These are phyloP conservation scores for Nansenia antarctica DNA, from an alignment of 2,113 vertebrate genomes.

Conservation along the genomic window DNA sequence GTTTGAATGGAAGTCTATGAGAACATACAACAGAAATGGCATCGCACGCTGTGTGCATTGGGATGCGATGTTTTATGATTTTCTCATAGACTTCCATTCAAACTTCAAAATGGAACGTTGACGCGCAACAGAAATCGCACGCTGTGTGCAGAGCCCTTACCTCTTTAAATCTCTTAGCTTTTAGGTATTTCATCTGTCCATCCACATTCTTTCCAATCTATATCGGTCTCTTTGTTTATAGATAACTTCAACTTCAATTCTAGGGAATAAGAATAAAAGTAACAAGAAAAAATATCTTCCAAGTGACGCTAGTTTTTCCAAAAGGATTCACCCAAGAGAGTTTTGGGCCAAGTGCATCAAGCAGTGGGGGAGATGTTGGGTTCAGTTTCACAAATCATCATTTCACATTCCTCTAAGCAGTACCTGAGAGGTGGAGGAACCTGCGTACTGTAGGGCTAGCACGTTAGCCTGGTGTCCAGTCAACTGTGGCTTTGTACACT, in stretches of 20 bases:
- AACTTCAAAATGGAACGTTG: too few relatives aligned
- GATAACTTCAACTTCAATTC: not conserved
- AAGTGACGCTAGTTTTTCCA: constrained; percentile 9
- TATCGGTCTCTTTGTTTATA: not conserved
- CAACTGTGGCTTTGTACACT: not conserved
- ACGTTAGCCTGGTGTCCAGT: not conserved
- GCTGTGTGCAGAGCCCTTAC: too few relatives aligned
- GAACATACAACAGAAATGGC: too few relatives aligned
- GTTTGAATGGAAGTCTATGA: too few relatives aligned
- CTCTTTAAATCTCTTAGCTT: too few relatives aligned
- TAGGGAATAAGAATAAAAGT: not conserved
- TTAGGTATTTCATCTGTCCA: too few relatives aligned
- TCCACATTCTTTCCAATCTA: too few relatives aligned
- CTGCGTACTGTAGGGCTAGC: not conserved
- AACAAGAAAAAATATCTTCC: not conserved
- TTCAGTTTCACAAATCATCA: not conserved
- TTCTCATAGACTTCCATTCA: too few relatives aligned
- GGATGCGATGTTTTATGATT: too few relatives aligned
- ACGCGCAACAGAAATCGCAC: too few relatives aligned
- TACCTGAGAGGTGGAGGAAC: not conserved
- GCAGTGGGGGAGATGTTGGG: not conserved
- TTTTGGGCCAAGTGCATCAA: not conserved
- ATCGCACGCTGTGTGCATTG: too few relatives aligned
- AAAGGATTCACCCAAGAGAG: not conserved
- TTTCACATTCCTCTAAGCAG: constrained; percentile 4